Conservation (phyloP, 2,113 vertebrate genomes). For the Narcine bancroftii region DNA sequence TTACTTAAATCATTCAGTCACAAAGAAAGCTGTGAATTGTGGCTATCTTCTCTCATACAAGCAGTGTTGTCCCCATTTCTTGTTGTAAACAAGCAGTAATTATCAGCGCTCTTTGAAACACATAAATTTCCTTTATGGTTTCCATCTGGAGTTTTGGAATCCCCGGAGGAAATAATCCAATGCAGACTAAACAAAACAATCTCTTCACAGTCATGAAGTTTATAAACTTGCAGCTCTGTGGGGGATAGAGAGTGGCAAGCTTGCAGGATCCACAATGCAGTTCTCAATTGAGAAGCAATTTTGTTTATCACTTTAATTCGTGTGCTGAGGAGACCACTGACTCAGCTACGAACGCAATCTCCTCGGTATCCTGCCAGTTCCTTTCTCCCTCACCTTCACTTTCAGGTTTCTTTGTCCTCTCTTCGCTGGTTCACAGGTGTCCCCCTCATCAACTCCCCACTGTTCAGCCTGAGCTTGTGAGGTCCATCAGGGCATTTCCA, state of each 20-base stretch:
- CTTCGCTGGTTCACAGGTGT: too few species aligned
- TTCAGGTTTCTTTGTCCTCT: too few species aligned
- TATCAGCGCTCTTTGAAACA: not conserved
- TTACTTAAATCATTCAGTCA: not conserved
- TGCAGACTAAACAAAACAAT: slow-evolving; percentile 32
- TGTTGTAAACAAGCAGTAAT: not conserved
- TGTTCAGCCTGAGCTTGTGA: too few species aligned
- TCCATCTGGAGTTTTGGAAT: slow-evolving; percentile 18
- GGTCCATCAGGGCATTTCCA: too few species aligned
- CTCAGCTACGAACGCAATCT: not conserved
- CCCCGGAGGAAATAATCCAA: not conserved
- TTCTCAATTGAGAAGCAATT: not conserved
- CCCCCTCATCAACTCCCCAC: too few species aligned
- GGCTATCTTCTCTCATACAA: not conserved
- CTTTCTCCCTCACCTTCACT: too few species aligned
- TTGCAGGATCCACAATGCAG: not conserved
- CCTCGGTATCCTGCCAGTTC: too few species aligned
- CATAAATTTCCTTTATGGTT: slow-evolving; percentile 7
- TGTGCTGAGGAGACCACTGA: not conserved
- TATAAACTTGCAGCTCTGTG: not conserved
- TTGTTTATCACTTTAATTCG: not conserved
- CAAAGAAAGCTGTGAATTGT: not conserved
- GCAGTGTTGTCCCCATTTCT: not conserved
- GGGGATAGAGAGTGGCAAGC: too few species aligned
- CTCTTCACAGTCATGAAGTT: slow-evolving; percentile 6